A percentile compares a stretch with the other conserved stretches of the same genome.
phyloP scores from a whole-genome alignment of 2,888 invertebrate species.

The Zhengitettix transpicula region DNA sequence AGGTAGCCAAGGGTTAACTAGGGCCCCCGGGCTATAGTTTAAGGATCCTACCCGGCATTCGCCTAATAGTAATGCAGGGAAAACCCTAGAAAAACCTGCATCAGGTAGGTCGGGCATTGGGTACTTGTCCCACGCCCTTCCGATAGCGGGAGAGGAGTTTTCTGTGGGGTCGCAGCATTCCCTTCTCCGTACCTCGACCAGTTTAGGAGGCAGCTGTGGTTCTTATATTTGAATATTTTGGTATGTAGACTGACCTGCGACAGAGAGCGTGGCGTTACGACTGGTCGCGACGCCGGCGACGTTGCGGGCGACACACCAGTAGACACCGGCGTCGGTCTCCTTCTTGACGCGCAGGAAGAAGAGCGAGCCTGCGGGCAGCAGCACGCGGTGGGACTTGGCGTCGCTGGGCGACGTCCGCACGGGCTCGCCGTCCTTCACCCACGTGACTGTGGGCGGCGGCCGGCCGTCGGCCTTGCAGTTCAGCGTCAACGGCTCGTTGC shows the following conservation, averaged over 20 bases:
- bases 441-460: conserved; percentile 79
- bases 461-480: conserved; percentile 95
- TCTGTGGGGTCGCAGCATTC: too few species aligned
- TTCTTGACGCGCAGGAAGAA: conserved; percentile 91
- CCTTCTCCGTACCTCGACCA: too few species aligned
- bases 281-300: conserved; percentile 75
- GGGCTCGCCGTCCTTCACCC: conserved; percentile 80
- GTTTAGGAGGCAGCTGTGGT: too few species aligned
- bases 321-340: conserved; percentile 86
- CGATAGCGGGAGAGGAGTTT: too few species aligned
- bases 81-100: too few species aligned
- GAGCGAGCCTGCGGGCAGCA: conserved; percentile 77
- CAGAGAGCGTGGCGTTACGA: conserved; percentile 85
- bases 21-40: too few species aligned
- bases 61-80: too few species aligned
- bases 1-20: too few species aligned
- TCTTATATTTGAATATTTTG: too few species aligned
- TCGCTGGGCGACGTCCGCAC: conserved; percentile 47
- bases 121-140: too few species aligned
- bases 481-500: conserved; percentile 91
- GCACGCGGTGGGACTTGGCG: conserved; percentile 73
- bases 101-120: too few species aligned
- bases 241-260: conserved; percentile 56
- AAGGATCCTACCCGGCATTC: too few species aligned
- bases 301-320: conserved; percentile 94